phyloP scores from a whole-genome alignment of 2,113 vertebrate species.

The Felis catus region F.catus_Fca126_mat1.0 CM031424.1:52876001-52876500 shows the following conservation, averaged over 20 bases:
- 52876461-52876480: not conserved
- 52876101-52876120: not conserved
- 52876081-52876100: not conserved
- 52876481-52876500: not conserved
- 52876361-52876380: not conserved
- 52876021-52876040: not conserved
- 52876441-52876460: not conserved
- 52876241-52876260: not conserved
- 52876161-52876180: not conserved
- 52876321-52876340: not conserved
- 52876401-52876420: not conserved
- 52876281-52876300: rapidly evolving
- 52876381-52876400: not conserved
- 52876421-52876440: not conserved
- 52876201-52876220: not conserved
- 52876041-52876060: not conserved
- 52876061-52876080: not conserved
- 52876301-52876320: not conserved
- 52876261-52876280: not conserved
- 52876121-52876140: not conserved
- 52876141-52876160: not conserved
- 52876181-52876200: not conserved
- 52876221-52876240: not conserved
- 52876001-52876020: not conserved
- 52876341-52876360: not conserved